These are phyloP conservation scores for Nansenia antarctica DNA, from an alignment of 2,113 vertebrate species.

Conservation along the genomic window DNA sequence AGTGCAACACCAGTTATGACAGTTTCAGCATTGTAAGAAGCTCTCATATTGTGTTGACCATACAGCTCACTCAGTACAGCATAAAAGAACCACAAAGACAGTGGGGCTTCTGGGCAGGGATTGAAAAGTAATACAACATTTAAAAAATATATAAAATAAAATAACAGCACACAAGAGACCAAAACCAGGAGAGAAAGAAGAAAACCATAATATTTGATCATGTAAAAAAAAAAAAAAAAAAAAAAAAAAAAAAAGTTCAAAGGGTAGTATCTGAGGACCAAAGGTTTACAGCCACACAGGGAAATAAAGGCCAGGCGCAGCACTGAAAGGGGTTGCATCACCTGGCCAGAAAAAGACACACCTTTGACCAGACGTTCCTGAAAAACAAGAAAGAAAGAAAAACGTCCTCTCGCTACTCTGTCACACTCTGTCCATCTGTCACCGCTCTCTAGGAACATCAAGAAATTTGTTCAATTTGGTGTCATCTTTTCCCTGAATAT, in stretches of 20 bases:
- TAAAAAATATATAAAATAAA: slow-evolving; percentile 7
- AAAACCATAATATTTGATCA: slow-evolving; percentile 48
- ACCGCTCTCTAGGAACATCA: slow-evolving; percentile 30
- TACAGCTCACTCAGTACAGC: slow-evolving; percentile 66
- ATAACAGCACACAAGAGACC: slow-evolving; percentile 52
- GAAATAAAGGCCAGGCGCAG: slow-evolving; percentile 11
- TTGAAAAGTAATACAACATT: too few species aligned
- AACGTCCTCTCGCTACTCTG: neutral
- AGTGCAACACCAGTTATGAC: slow-evolving; percentile 73
- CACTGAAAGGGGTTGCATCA: slow-evolving; percentile 8
- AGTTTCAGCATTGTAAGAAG: slow-evolving; percentile 57
- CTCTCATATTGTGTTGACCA: slow-evolving; percentile 26
- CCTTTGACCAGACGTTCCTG: slow-evolving; percentile 31
- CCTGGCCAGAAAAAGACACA: slow-evolving; percentile 53
- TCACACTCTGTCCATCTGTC: neutral
- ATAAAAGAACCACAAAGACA: slow-evolving; percentile 48
- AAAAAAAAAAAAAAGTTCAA: slow-evolving; percentile 40
- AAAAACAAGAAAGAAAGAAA: slow-evolving; percentile 8
- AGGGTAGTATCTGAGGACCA: slow-evolving; percentile 22
- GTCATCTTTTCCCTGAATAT: slow-evolving; percentile 76
- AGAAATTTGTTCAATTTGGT: slow-evolving; percentile 75
- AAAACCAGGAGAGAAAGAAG: slow-evolving; percentile 50
- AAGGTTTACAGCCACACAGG: slow-evolving; percentile 12
- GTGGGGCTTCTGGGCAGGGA: slow-evolving; percentile 12
- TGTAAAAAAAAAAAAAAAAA: slow-evolving; percentile 37